Evolutionary conservation across 1,140 invertebrate species (phyloP).

Genomic region (Carposina sasakii): DNA sequence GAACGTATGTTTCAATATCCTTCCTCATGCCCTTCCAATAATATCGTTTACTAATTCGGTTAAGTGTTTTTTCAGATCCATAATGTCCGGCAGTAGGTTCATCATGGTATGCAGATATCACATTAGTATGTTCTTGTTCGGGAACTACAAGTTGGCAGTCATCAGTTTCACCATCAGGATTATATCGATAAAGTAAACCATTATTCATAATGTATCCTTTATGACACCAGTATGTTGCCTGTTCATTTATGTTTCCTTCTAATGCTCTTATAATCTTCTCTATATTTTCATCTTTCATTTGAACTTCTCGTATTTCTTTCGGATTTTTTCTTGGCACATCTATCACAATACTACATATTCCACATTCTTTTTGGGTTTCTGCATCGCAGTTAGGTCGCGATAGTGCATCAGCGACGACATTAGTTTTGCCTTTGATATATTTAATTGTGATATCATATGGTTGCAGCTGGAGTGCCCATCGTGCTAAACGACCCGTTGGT

Average conservation of each 20-base stretch:
- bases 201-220: slow-evolving; percentile 32
- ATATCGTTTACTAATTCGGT: slow-evolving; percentile 25
- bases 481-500: not conserved
- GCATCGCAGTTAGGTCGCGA: slow-evolving; percentile 25
- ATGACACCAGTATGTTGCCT: slow-evolving; percentile 14
- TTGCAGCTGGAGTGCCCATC: not conserved
- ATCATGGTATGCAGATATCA: slow-evolving; percentile 32
- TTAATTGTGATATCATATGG: slow-evolving; percentile 16
- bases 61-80: slow-evolving; percentile 28
- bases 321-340: slow-evolving; percentile 20
- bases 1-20: slow-evolving; percentile 27
- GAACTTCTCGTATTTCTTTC: slow-evolving; percentile 25
- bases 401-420: slow-evolving; percentile 38
- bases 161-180: slow-evolving; percentile 22
- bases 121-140: slow-evolving; percentile 10
- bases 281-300: slow-evolving; percentile 29
- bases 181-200: slow-evolving; percentile 28
- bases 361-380: slow-evolving; percentile 15
- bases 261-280: slow-evolving; percentile 28
- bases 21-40: slow-evolving; percentile 37
- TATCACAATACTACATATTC: slow-evolving; percentile 21
- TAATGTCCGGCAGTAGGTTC: slow-evolving; percentile 30
- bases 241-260: slow-evolving; percentile 13
- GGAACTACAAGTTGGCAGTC: slow-evolving; percentile 28
- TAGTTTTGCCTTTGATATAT: slow-evolving; percentile 32